Evolutionary conservation across 2,797 vertebrate genomes (phyloP).

Genomic region (Smutsia temminckii): DNA sequence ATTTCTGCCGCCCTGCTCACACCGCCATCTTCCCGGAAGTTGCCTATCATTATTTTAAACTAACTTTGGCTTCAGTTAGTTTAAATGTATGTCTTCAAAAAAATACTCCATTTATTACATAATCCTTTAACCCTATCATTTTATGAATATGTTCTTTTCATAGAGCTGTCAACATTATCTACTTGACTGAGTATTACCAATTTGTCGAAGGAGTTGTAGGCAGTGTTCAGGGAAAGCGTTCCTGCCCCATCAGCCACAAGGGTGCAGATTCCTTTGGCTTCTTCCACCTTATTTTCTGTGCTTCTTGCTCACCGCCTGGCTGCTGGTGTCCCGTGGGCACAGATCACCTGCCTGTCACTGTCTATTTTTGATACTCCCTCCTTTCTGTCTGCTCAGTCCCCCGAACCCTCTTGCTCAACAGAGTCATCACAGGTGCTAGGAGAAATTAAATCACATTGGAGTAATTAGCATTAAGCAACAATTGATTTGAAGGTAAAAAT

Average conservation of each 20-base stretch:
- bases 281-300: not conserved
- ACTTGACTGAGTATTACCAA: not conserved
- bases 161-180: not conserved
- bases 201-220: not conserved
- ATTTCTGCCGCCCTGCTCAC: too few relatives aligned
- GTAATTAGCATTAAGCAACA: not conserved
- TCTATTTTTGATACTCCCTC: not conserved
- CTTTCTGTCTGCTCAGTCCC: not conserved
- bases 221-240: not conserved
- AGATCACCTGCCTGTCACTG: fast-evolving
- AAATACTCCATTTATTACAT: not conserved
- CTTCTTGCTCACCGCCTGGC: not conserved
- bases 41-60: not conserved
- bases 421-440: not conserved
- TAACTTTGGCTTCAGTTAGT: not conserved
- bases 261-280: not conserved
- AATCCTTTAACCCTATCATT: not conserved
- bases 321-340: fast-evolving
- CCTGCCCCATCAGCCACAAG: not conserved
- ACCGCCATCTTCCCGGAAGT: too few relatives aligned
- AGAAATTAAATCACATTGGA: not conserved
- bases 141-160: not conserved
- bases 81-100: not conserved
- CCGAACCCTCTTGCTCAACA: not conserved
- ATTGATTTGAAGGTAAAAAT: slow-evolving; percentile 7